phyloP scores from a whole-genome alignment of 2,888 invertebrate species.

The Ophion obscuratus region DNA sequence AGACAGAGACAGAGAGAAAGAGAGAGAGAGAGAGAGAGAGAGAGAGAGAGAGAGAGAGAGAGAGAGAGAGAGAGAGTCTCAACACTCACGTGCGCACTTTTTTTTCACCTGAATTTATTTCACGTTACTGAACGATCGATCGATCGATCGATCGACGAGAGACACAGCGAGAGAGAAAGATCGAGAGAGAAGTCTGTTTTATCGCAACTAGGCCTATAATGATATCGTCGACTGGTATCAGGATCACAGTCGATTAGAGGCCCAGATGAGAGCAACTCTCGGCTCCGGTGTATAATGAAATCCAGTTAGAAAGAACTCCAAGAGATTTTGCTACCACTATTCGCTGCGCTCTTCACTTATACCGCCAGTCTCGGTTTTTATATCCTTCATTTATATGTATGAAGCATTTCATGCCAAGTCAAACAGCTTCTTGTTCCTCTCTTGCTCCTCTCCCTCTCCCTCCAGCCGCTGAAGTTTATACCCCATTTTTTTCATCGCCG shows the following conservation, averaged over 20 bases:
- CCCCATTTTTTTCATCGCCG: too few species aligned
- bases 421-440: conserved; percentile 2
- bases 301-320: conserved; percentile 55
- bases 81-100: conserved; percentile 32
- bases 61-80: conserved; percentile 16
- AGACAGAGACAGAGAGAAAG: conserved; percentile 17
- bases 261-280: conserved; percentile 44
- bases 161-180: not conserved
- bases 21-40: conserved; percentile 29
- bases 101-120: conserved; percentile 53
- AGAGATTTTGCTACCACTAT: conserved; percentile 52
- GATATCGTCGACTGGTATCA: conserved; percentile 50
- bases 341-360: conserved; percentile 50
- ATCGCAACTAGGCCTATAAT: conserved; percentile 43
- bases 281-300: conserved; percentile 37
- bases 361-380: conserved; percentile 26
- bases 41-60: not conserved
- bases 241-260: conserved; percentile 53
- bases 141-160: conserved; percentile 46
- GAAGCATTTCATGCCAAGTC: conserved; percentile 30
- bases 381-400: conserved; percentile 36
- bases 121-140: conserved; percentile 43
- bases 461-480: too few species aligned
- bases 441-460: not conserved
- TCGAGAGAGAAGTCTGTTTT: conserved; percentile 18